A percentile compares a stretch with the other conserved stretches of the same genome.
phyloP scores from a whole-genome alignment of 2,797 vertebrate genomes.

The Lateolabrax maculatus region DNA sequence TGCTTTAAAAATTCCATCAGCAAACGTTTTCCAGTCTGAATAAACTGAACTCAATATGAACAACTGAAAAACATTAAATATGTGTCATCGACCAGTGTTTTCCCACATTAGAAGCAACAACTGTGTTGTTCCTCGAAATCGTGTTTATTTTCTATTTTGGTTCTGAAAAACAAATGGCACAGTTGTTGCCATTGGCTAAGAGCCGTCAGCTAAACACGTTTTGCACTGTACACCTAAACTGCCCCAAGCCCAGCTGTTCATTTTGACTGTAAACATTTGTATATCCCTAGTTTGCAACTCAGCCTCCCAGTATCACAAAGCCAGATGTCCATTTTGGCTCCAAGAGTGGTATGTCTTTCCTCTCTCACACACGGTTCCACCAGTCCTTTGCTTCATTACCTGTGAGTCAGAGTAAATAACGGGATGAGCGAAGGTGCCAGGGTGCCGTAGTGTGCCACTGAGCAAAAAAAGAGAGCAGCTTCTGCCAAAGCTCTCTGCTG shows the following conservation, averaged over 20 bases:
- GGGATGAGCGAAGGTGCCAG: slow-evolving; percentile 66
- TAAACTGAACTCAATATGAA: background rate
- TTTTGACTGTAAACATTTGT: slow-evolving; percentile 66
- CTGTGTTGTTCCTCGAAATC: background rate
- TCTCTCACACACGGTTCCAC: slow-evolving; percentile 57
- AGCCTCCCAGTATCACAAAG: slow-evolving; percentile 50
- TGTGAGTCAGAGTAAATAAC: slow-evolving; percentile 73
- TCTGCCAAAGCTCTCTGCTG: slow-evolving; percentile 64
- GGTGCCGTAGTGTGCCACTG: slow-evolving; percentile 60
- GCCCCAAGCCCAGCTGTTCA: slow-evolving; percentile 51
- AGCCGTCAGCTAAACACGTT: slow-evolving; percentile 40
- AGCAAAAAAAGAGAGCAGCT: slow-evolving; percentile 29
- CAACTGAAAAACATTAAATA: background rate
- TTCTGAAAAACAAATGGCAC: slow-evolving; percentile 10
- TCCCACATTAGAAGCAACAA: slow-evolving; percentile 9
- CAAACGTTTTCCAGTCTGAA: slow-evolving; percentile 1
- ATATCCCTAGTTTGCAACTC: slow-evolving; percentile 47
- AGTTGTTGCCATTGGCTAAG: slow-evolving; percentile 39
- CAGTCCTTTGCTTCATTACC: slow-evolving; percentile 67
- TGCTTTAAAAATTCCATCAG: slow-evolving; percentile 53
- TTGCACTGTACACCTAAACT: slow-evolving; percentile 47
- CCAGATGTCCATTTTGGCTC: slow-evolving; percentile 71
- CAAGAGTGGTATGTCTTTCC: slow-evolving; percentile 35
- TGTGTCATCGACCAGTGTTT: background rate
- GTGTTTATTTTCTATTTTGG: slow-evolving; percentile 16